These are phyloP conservation scores for Galerucella pusilla DNA, from an alignment of 2,888 invertebrate genomes.

Conservation along the genomic window DNA sequence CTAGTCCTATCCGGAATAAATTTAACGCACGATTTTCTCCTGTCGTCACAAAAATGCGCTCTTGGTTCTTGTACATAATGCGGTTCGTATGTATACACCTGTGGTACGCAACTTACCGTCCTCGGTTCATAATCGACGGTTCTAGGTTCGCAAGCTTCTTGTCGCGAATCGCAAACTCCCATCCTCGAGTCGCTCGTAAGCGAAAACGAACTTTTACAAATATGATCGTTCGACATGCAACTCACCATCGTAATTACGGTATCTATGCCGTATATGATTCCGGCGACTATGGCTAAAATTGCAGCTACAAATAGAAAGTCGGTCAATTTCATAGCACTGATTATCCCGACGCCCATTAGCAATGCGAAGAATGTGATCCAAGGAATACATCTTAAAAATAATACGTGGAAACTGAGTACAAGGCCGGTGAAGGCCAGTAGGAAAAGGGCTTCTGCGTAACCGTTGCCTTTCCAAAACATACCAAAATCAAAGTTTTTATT, in stretches of 20 bases:
- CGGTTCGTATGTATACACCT: neutral
- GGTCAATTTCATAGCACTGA: neutral
- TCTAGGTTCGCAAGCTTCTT: neutral
- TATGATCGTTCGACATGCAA: neutral
- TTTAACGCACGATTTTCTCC: neutral
- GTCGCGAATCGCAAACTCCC: neutral
- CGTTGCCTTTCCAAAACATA: neutral
- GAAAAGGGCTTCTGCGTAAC: neutral
- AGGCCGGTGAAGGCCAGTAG: neutral
- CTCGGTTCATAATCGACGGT: neutral
- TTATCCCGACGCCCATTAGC: neutral
- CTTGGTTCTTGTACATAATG: neutral
- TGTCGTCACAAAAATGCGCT: neutral
- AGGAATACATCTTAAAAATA: neutral
- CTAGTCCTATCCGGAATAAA: neutral
- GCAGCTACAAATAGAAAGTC: neutral
- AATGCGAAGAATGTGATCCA: neutral
- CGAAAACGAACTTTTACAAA: neutral
- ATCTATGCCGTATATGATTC: constrained; percentile 1
- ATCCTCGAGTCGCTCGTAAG: neutral
- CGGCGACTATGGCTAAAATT: neutral
- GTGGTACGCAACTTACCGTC: neutral
- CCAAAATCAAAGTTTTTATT: neutral
- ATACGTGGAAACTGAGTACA: neutral
- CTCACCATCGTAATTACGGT: neutral